Percentiles rank a stretch among this genome's conserved stretches.
Evolutionary conservation across 2,113 vertebrate species (phyloP).

Genomic region (Sinocyclocheilus grahami): DNA sequence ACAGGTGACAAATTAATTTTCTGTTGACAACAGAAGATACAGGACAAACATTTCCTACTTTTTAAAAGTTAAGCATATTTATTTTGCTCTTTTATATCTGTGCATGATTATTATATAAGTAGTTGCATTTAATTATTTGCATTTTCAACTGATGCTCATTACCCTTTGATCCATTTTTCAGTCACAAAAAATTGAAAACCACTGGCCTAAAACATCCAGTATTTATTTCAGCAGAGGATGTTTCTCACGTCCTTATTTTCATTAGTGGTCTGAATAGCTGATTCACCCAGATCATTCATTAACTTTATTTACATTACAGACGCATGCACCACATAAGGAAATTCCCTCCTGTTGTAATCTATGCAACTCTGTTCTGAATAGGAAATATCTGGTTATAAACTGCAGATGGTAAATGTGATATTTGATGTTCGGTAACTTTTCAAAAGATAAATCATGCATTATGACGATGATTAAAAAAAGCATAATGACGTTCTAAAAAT

Average conservation of each 20-base stretch:
- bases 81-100: background rate
- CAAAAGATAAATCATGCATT: background rate
- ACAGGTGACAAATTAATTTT: background rate
- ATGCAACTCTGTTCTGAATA: slow-evolving; percentile 34
- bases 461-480: background rate
- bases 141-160: background rate
- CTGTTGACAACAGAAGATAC: background rate
- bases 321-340: slow-evolving; percentile 57
- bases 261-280: background rate
- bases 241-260: slow-evolving; percentile 6
- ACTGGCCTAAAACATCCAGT: background rate
- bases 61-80: background rate
- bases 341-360: slow-evolving; percentile 62
- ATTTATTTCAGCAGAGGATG: background rate
- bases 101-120: background rate
- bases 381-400: slow-evolving; percentile 27
- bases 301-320: slow-evolving; percentile 57
- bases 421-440: background rate
- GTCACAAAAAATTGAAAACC: background rate
- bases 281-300: slow-evolving; percentile 56
- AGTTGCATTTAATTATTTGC: background rate
- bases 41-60: background rate
- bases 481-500: background rate
- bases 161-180: background rate
- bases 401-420: background rate